Percentiles rank a stretch among this genome's conserved stretches.
phyloP scores from a whole-genome alignment of 2,797 vertebrate genomes.

The Arrhamphus sclerolepis region DNA sequence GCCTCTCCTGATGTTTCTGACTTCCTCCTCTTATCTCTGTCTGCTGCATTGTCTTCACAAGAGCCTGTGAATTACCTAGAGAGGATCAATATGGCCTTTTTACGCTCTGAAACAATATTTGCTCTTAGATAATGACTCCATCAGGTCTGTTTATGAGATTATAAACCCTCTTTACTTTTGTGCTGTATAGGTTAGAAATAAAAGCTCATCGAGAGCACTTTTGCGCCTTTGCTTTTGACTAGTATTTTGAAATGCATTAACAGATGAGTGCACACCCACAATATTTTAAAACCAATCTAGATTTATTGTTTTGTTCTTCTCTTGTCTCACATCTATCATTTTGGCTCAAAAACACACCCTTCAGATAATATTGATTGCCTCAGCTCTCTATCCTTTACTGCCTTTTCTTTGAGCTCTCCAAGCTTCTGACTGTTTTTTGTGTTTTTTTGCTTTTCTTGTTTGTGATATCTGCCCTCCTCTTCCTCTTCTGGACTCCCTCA shows the following conservation, averaged over 20 bases:
- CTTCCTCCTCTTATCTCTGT: constrained; percentile 28
- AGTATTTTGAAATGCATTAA: constrained; percentile 25
- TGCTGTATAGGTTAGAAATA: constrained; percentile 20
- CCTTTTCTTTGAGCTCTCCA: constrained; percentile 70
- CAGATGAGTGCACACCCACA: constrained; percentile 3
- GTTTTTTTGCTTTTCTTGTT: constrained; percentile 79
- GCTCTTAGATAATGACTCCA: constrained; percentile 76
- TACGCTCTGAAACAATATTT: constrained; percentile 78
- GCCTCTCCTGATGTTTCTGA: neutral
- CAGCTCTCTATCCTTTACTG: constrained; percentile 72
- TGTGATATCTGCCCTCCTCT: constrained; percentile 84
- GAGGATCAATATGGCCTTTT: constrained; percentile 75
- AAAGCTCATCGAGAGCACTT: constrained; percentile 32
- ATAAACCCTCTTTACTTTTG: constrained; percentile 43
- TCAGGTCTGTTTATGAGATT: constrained; percentile 78
- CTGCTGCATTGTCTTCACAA: constrained; percentile 39
- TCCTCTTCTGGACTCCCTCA: constrained; percentile 89
- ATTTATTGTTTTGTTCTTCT: constrained; percentile 30
- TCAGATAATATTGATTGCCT: constrained; percentile 61
- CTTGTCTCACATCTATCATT: constrained; percentile 41
- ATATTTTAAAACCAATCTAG: constrained; percentile 22
- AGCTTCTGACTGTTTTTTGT: constrained; percentile 76
- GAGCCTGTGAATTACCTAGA: constrained; percentile 59
- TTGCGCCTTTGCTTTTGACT: constrained; percentile 12
- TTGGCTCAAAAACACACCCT: constrained; percentile 36